Percentiles rank a stretch among this genome's conserved stretches.
Conservation (phyloP, 2,113 vertebrate species). For the Erythrocercus mccallii region DNA sequence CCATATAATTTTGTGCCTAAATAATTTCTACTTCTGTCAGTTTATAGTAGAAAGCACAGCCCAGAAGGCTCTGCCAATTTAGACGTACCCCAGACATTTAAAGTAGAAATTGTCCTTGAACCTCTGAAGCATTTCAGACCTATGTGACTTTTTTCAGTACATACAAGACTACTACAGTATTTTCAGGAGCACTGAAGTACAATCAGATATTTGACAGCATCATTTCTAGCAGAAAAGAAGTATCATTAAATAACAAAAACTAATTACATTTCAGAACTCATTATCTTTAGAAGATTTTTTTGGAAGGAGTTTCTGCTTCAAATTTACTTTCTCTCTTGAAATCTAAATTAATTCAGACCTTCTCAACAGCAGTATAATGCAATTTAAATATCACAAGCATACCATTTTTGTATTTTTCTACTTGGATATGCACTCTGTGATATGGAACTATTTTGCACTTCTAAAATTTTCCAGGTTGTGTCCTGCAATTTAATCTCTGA, state of each 20-base stretch:
- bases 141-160: background rate
- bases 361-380: background rate
- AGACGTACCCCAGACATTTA: background rate
- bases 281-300: background rate
- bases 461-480: background rate
- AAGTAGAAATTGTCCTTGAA: background rate
- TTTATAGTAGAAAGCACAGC: background rate
- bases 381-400: background rate
- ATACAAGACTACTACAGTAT: background rate
- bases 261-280: background rate
- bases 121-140: background rate
- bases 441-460: background rate
- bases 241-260: background rate
- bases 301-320: background rate
- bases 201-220: background rate
- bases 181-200: background rate
- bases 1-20: background rate
- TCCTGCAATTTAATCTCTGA: background rate
- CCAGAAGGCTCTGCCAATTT: background rate
- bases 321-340: background rate
- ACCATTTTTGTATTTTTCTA: background rate
- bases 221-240: background rate
- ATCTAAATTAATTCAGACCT: background rate
- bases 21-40: background rate
- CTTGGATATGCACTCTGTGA: background rate